Base-by-base conservation (phyloP, 23 tunicate species). In the Trididemnum miniatum region DNA sequence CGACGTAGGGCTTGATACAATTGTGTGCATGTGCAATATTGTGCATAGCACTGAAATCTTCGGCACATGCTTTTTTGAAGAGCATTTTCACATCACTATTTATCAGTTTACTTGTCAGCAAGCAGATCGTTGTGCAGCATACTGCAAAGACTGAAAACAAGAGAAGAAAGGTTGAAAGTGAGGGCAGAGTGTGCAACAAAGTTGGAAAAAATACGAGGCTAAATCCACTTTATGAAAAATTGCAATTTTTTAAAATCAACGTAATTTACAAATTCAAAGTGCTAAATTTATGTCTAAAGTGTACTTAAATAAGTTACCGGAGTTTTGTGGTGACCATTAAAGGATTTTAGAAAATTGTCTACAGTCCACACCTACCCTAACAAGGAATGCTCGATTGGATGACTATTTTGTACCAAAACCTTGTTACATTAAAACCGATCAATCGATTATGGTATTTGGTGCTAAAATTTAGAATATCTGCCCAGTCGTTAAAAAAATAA, bases 261-360 rank as follows among this genome's bases (percentile, higher is more conserved):
- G 81, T 30, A 24, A 76, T 76, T 26, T 23, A 24, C 26, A 7
- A 76, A 76, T 57, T 76, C 9, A 20, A 76, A 51, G 49, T 4
- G 81, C 81, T 12, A 39, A 76, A 76, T 34, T 76, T 50, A 76
- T 76, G 81, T 9, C 40, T 20, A 44, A 27, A 64, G 26, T 26
- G 4, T 27, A 76, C 7, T 26, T 24, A 4, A 44, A 76, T 23
- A 49, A 51, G 29, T 3, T 44, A 2, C 81, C 81, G 1, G 31
- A 22, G 20, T 44, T 27, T 1, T 76, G 3, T 64, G 20, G 30
- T 15, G 15, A 44, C 15, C 15, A 44, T 44, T 44, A 15, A 44
- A 9, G 15, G 15, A 7, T 44, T 44, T 44, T 44, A 44, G 54
- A 44, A 15, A 9, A 44, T 44, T 44, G 54, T 7, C 15, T 15